Percentiles rank a stretch among this genome's conserved stretches.
Evolutionary conservation across 2,113 vertebrate species (phyloP).

Genomic region (Dicerorhinus sumatrensis): DNA sequence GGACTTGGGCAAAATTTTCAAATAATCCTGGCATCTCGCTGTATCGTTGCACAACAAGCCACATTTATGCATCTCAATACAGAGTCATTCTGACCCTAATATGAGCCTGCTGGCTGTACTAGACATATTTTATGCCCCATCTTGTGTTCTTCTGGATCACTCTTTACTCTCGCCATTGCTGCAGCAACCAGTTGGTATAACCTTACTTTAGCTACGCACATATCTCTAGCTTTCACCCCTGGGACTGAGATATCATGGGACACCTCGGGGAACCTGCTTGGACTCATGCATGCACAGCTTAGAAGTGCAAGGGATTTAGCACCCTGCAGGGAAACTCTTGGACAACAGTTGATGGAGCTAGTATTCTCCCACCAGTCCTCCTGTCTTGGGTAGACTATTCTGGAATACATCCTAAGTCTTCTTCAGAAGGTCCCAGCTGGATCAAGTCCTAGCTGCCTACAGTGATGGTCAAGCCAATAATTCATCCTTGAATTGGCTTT

Average conservation of each 20-base stretch:
- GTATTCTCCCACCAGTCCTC: not conserved
- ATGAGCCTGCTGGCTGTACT: not conserved
- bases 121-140: not conserved
- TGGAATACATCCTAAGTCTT: not conserved
- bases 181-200: not conserved
- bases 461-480: not conserved
- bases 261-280: not conserved
- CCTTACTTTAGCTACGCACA: not conserved
- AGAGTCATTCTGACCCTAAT: not conserved
- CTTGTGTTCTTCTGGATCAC: not conserved
- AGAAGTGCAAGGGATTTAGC: not conserved
- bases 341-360: not conserved
- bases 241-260: not conserved
- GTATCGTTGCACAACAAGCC: not conserved
- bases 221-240: not conserved
- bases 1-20: constrained; percentile 8
- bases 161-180: not conserved
- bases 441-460: not conserved
- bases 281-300: not conserved
- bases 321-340: not conserved
- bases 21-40: not conserved
- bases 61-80: not conserved
- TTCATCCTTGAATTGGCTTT: not conserved
- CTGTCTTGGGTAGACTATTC: not conserved
- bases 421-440: not conserved